Conservation (phyloP, 2,888 invertebrate species). For the Cheilosia vulpina region DNA sequence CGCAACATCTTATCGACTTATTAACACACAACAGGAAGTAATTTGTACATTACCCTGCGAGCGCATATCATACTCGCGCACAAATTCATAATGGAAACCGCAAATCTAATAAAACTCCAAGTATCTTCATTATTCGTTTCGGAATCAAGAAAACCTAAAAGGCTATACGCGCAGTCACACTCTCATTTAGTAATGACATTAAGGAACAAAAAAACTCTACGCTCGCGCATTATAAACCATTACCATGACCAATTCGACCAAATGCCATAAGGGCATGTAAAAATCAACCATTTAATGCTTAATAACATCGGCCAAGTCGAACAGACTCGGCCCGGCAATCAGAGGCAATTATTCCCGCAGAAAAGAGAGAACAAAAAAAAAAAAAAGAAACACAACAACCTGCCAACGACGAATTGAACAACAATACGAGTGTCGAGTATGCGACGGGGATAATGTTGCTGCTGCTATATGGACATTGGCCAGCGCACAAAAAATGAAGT, state of each 20-base stretch:
- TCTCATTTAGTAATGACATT: slow-evolving; percentile 69
- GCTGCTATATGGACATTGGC: slow-evolving; percentile 22
- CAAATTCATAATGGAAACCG: slow-evolving; percentile 32
- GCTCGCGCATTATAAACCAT: slow-evolving; percentile 40
- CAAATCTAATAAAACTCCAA: slow-evolving; percentile 52
- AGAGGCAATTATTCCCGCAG: slow-evolving; percentile 67
- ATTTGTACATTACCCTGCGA: slow-evolving; percentile 44
- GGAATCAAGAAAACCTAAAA: slow-evolving; percentile 17
- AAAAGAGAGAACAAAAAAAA: neutral
- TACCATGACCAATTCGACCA: slow-evolving; percentile 63
- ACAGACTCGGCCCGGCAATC: slow-evolving; percentile 54
- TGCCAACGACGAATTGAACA: slow-evolving; percentile 41
- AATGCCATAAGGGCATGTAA: slow-evolving; percentile 67
- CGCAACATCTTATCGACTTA: slow-evolving; percentile 44
- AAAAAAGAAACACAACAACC: neutral
- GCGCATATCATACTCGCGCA: neutral
- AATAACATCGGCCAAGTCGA: slow-evolving; percentile 42
- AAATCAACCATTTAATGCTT: slow-evolving; percentile 70
- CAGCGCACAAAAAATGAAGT: slow-evolving; percentile 79
- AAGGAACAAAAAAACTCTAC: slow-evolving; percentile 20
- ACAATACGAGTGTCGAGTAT: slow-evolving; percentile 31
- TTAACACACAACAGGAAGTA: slow-evolving; percentile 53
- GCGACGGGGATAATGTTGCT: slow-evolving; percentile 16
- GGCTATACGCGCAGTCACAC: slow-evolving; percentile 26
- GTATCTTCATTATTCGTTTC: slow-evolving; percentile 26